Base-by-base conservation (phyloP, 2,888 invertebrate species). In the Iphiclides podalirius region DNA sequence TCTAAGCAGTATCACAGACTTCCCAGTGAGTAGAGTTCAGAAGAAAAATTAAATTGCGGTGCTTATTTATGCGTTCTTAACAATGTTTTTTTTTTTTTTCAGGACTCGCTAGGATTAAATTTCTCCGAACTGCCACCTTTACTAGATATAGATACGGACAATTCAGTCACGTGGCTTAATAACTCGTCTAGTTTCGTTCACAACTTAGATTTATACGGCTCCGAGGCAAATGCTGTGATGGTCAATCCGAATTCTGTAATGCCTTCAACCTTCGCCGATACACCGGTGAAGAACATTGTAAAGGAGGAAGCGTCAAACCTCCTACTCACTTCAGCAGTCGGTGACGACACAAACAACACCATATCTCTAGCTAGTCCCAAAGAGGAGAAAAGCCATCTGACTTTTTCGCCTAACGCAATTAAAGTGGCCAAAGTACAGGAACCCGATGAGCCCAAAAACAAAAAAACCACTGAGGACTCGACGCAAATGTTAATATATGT, bases 211-310 rank as follows among this genome's bases (percentile, higher is more conserved):
- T 89, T 93, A 60, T 92, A 91, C 67, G 91, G 92, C 16, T 92
- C 92, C 7, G 95, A 95, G 70, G 93, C 93, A 34, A 92, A 92
- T 54, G 93, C 93, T 9, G 93, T 95, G 57, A 93, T 96, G 92
- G 97, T 97, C 3, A 96, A 97, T 83, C 97, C 97, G 2, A 96
- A 95, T 69, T 95, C 95, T 16, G 96, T 96, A 35, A 94, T 96
- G 93, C 96, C 97, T 1, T 89, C 94, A 31, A 91, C 94, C 57
- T 91, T 92, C 52, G 86, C 89, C 14, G 89, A 89, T 58, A 88
- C 89, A 3, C 89, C 89, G 16, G 72, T 82, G 7, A 88, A 88
- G 63, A 79, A 67, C 53, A 72, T 79, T 28, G 85, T 87, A 3
- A 89, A 89, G 63, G 88, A 89, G 63, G 88, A 87, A 58, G 79